Evolutionary conservation across 2,113 vertebrate species (phyloP), one percentile per base, ranked within the genome.

Genomic region (Cebidichthys violaceus): DNA sequence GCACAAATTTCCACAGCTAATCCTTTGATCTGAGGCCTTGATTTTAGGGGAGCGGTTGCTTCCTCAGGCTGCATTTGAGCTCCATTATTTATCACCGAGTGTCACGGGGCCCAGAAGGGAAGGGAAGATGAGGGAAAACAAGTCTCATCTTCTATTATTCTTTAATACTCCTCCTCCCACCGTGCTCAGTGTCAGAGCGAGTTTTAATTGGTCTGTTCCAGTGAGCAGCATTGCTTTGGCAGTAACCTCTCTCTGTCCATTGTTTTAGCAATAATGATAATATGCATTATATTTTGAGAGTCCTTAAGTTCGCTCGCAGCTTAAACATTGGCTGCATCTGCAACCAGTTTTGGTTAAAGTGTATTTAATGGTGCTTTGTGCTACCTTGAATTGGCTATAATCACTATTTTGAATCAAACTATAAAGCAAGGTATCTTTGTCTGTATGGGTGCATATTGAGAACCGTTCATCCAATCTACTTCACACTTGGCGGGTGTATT

Each of bases 41-140:
- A 76, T 82, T 91, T 81, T 83, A 10, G 61, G 67, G 55, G 2
- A 69, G 77, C 79, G 70, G 57, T 75, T 77, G 70, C 47, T 11
- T 81, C 86, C 84, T 78, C 50, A 0, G 75, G 85, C 82, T 79
- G 59, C 65, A 55, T 79, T 84, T 83, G 70, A 87, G 83, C 79
- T 92, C 33, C 78, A 88, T 93, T 92, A 93, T 93, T 90, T 78
- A 92, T 92, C 77, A 47, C 27, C 4, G 29, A 83, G 74, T 84
- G 72, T 88, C 72, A 78, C 60, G 0, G 17, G 52, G 57, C 59
- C 43, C 65, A 66, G 37, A 24, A 70, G 75, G 22, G 64, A 81
- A 37, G 39, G 17, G 27, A 62, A 69, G 78, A 69, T 1, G 3
- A 70, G 45, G 37, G 50, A 83, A 88, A 84, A 82, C 67, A 77